Percentiles rank a stretch among this genome's conserved stretches.
These are phyloP conservation scores for Furnarius figulus DNA, from an alignment of 2,113 vertebrate species.

Conservation along the genomic window DNA sequence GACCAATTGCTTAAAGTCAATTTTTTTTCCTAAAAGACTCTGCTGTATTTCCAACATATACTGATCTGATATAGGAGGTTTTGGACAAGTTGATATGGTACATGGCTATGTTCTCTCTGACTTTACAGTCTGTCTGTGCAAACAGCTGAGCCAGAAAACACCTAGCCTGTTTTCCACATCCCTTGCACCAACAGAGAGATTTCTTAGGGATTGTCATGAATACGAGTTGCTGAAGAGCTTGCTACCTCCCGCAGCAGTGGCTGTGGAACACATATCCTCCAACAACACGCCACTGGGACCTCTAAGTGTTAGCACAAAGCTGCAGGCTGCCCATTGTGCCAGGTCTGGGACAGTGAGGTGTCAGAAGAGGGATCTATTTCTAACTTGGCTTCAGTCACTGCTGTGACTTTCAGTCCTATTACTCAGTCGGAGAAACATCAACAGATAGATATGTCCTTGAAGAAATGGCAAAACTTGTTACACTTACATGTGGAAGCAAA, in stretches of 20 bases:
- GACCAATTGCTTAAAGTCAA: background rate
- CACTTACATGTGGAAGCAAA: background rate
- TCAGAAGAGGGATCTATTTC: background rate
- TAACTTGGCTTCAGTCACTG: background rate
- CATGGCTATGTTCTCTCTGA: background rate
- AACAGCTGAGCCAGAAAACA: background rate
- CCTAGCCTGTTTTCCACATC: background rate
- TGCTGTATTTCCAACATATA: background rate
- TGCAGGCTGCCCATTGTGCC: fast-evolving
- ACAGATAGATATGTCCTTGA: background rate
- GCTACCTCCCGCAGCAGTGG: background rate
- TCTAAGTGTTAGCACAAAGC: background rate
- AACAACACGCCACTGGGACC: background rate
- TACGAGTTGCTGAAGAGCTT: fast-evolving
- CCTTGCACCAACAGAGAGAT: background rate
- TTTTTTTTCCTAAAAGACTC: background rate
- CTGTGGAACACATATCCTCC: background rate
- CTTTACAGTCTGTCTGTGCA: background rate
- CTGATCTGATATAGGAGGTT: background rate
- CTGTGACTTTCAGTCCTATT: background rate
- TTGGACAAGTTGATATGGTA: background rate
- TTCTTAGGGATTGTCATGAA: background rate
- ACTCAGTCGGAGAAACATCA: background rate
- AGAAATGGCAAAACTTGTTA: background rate
- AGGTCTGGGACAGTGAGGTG: background rate